Base-by-base conservation (phyloP, 2,888 invertebrate species). In the Ectobius pallidus region DNA sequence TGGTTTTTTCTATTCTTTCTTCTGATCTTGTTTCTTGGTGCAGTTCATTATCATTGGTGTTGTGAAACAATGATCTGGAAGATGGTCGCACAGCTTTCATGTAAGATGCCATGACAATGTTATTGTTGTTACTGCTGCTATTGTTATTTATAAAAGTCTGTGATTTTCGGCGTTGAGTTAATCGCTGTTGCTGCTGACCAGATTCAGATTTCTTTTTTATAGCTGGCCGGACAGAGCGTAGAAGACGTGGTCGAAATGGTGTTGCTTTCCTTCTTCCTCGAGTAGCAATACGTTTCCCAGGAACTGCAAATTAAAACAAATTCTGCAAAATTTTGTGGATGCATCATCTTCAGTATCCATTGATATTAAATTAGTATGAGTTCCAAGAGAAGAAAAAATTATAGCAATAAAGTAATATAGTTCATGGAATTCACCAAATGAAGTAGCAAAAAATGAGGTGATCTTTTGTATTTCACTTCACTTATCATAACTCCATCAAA, bases 121-220 rank as follows among this genome's bases (percentile, higher is more conserved):
- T 69, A 9, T 69, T 69, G 30, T 69, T 69, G 52, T 65, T 65
- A n/a, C 14, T 69, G 52, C n/a, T 44, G 22, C 63, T 63, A 34
- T 42, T 63, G 20, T 42, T 63, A 22, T 52, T 52, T 22, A 52
- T 52, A 14, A 52, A 52, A 16, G 52, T 25, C 25, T 52, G 52
- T 30, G 58, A 30, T n/a, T 58, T 58, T 18, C 30, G 42, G n/a
- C 32, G 30, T 14, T 61, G 61, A 4, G 7, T 16, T 16, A 61
- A 6, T 3, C 46, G n/a, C 7, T 65, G 65, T 14, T 46, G 65
- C 6, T 7, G 6, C n/a, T 58, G 27, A 11, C 9, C 25, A 14
- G 22, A 34, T 16, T 42, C 42, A 44, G 44, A 22, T 30, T 65
- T 65, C 65, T 65, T 65, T 18, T 46, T 65, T 16, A 18, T 44